Evolutionary conservation across 2,113 vertebrate genomes (phyloP), one percentile per base, ranked within the genome.

Genomic region (Myotis davidii): DNA sequence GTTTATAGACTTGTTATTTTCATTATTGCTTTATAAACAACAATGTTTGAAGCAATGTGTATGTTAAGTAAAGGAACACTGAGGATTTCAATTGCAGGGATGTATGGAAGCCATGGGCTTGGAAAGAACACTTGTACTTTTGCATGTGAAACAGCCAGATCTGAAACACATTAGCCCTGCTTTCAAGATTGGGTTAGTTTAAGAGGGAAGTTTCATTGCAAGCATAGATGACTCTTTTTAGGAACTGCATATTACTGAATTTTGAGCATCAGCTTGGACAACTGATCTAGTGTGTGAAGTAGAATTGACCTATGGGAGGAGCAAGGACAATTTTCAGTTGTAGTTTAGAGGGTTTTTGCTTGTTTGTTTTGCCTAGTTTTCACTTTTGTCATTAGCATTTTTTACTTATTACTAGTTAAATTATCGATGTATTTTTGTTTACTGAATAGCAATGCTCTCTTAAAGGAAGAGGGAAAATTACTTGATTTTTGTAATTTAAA

Each of bases 1-100:
- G 85, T 98, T 98, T 98, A 98, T 97, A 97, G 98, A 97, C 98
- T 97, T 96, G 96, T 94, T 98, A 84, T 85, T 98, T 98, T 97
- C 92, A 90, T 98, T 97, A 97, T 82, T 0, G 29, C 94, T 97
- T 97, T 96, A 88, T 98, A 98, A 98, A 98, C 39, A 67, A 56
- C 77, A 78, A 50, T 89, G 67, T 97, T 96, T 94, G 97, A 97
- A 97, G 97, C 73, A 67, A 27, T 0, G 6, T 50, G 21, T 34
- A 56, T 72, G 87, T 93, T 90, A 94, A 91, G 72, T 20, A 42
- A 85, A 97, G 88, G 67, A 92, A 69, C 72, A 56, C 82, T 17
- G 39, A 83, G 67, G 29, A 88, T 82, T 90, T 93, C 91, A 81
- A 34, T 79, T 85, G 78, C 86, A 90, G 92, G 91, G 37, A 21